Conservation (phyloP, 2,797 vertebrate genomes). For the Acipenser oxyrinchus region DNA sequence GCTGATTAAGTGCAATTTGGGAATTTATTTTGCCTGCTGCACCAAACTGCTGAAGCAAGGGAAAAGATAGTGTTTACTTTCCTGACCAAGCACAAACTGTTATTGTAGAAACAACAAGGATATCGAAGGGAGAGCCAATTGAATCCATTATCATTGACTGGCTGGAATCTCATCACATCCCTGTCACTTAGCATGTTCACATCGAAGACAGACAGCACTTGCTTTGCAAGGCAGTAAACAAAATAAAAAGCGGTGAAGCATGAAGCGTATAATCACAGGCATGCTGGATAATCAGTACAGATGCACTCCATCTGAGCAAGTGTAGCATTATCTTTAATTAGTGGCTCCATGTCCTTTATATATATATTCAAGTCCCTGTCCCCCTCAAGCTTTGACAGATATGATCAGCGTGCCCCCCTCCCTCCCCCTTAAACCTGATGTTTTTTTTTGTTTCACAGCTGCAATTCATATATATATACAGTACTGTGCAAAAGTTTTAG, state of each 20-base stretch:
- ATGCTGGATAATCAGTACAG: not conserved
- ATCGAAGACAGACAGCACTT: not conserved
- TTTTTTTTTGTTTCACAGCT: too few relatives aligned
- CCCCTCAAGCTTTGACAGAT: too few relatives aligned
- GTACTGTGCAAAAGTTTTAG: too few relatives aligned
- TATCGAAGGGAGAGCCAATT: not conserved
- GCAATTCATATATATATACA: too few relatives aligned
- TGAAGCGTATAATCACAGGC: not conserved
- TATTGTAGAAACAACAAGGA: slow-evolving; percentile 10
- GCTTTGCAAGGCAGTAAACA: not conserved
- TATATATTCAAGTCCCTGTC: too few relatives aligned
- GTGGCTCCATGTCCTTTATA: too few relatives aligned
- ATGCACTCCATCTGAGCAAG: not conserved
- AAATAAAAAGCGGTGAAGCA: not conserved
- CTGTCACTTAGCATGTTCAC: slow-evolving; percentile 1
- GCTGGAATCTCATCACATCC: not conserved
- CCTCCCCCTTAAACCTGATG: too few relatives aligned
- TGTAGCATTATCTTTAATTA: not conserved
- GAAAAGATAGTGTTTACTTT: slow-evolving; percentile 4
- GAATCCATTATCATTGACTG: slow-evolving; percentile 5
- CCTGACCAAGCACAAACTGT: slow-evolving; percentile 3
- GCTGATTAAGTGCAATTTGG: slow-evolving; percentile 8
- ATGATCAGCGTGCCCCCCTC: not conserved
- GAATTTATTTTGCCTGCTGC: slow-evolving; percentile 3
- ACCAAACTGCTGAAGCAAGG: slow-evolving; percentile 1